Evolutionary conservation across 2,888 invertebrate species (phyloP).

Genomic region (Clepsis dumicolana): DNA sequence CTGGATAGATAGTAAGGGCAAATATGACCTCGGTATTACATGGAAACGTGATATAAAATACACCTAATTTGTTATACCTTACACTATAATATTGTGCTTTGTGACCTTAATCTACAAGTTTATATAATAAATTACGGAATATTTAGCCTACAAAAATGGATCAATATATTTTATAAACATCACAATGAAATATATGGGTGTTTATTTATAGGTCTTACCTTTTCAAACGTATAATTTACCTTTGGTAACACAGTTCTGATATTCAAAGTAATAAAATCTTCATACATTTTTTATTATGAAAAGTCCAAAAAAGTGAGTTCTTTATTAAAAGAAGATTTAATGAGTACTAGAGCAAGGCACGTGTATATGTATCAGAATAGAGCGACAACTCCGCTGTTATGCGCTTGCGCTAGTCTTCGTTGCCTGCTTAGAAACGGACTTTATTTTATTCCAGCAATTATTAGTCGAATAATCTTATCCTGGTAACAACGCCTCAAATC

Average conservation of each 20-base stretch:
- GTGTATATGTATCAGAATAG: too few relatives aligned
- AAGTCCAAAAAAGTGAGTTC: not conserved
- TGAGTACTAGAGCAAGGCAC: not conserved
- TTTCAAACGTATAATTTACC: conserved; percentile 35
- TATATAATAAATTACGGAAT: conserved; percentile 19
- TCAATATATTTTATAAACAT: conserved; percentile 19
- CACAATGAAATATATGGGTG: conserved; percentile 20
- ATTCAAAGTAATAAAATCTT: not conserved
- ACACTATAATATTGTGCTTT: conserved; percentile 35
- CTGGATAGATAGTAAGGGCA: not conserved
- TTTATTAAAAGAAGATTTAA: not conserved
- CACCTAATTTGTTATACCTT: not conserved
- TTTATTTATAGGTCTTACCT: conserved; percentile 32
- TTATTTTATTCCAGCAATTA: too few relatives aligned
- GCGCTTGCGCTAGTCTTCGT: too few relatives aligned
- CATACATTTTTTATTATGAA: conserved; percentile 13
- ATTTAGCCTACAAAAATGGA: conserved; percentile 28
- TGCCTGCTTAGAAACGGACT: too few relatives aligned
- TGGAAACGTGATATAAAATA: not conserved
- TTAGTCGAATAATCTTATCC: not conserved
- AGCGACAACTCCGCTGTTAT: too few relatives aligned
- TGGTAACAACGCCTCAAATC: too few relatives aligned
- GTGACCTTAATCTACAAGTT: conserved; percentile 31
- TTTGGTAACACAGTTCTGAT: conserved; percentile 36
- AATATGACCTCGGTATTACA: not conserved